Evolutionary conservation across 2,888 invertebrate species (phyloP).

Genomic region (Lucinisca nassula): DNA sequence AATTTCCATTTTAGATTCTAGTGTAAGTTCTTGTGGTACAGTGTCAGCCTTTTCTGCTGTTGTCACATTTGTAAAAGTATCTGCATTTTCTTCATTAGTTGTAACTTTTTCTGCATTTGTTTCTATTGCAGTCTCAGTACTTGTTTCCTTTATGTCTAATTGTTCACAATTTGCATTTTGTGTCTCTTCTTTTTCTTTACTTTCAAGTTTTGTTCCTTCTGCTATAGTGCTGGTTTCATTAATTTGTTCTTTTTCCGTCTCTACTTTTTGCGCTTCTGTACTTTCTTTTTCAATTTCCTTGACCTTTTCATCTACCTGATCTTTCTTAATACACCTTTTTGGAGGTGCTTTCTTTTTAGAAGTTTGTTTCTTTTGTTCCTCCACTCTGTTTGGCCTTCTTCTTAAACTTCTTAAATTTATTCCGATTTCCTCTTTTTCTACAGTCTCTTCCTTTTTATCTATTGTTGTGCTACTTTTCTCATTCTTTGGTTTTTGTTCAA

Average conservation of each 20-base stretch:
- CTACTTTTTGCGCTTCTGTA: background rate
- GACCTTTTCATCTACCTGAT: conserved; percentile 5
- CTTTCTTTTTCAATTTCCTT: conserved; percentile 4
- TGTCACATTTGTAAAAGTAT: conserved; percentile 5
- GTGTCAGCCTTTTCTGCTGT: no score
- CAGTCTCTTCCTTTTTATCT: conserved; percentile 38
- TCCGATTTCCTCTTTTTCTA: conserved; percentile 12
- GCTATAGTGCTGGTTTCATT: background rate
- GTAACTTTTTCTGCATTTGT: background rate
- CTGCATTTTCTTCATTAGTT: background rate
- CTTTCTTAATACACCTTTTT: conserved; percentile 18
- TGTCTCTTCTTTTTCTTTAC: background rate
- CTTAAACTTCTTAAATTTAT: conserved; percentile 56
- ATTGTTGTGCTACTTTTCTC: background rate
- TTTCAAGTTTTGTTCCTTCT: conserved; percentile 26
- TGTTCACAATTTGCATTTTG: no score
- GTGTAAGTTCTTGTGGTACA: background rate
- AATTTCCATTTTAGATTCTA: background rate
- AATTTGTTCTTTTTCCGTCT: no score
- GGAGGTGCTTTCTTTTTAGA: conserved; percentile 38
- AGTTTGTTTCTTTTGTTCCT: background rate
- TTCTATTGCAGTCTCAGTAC: background rate
- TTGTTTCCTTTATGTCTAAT: no score
- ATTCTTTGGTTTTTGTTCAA: background rate
- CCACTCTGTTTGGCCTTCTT: conserved; percentile 26